These are phyloP conservation scores for Corbicula japonica DNA, from an alignment of 2,888 invertebrate species.

Conservation along the genomic window DNA sequence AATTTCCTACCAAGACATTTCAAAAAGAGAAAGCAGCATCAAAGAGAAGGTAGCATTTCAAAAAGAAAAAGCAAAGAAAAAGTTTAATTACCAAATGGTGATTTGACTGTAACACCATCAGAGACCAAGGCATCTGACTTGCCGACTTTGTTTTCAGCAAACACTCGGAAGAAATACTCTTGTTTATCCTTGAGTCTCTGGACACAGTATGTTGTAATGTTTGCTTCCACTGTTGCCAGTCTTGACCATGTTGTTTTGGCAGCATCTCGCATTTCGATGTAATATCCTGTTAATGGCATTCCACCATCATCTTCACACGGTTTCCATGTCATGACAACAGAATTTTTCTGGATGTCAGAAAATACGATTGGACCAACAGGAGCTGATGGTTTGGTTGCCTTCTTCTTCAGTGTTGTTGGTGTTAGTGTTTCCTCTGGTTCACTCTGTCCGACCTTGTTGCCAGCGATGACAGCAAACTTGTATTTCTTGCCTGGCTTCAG, in stretches of 20 bases:
- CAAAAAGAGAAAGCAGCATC: background rate
- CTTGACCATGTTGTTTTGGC: conserved; percentile 89
- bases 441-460: conserved; percentile 82
- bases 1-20: background rate
- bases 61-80: too few relatives aligned
- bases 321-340: conserved; percentile 87
- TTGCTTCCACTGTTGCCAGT: conserved; percentile 94
- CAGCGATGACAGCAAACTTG: conserved; percentile 84
- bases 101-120: conserved; percentile 79
- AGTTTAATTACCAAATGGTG: conserved; percentile 78
- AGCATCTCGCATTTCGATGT: conserved; percentile 82
- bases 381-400: conserved; percentile 73
- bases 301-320: conserved; percentile 95
- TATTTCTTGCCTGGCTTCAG: conserved; percentile 82
- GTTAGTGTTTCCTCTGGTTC: conserved; percentile 75
- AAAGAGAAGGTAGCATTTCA: too few relatives aligned
- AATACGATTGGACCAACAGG: conserved; percentile 83
- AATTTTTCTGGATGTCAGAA: conserved; percentile 79
- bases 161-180: conserved; percentile 85
- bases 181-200: conserved; percentile 87
- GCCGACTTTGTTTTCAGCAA: conserved; percentile 84
- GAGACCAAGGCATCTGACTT: conserved; percentile 80
- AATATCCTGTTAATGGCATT: conserved; percentile 88
- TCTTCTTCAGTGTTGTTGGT: conserved; percentile 74
- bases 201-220: conserved; percentile 80